Conservation (phyloP, 2,888 invertebrate genomes). For the Mactromeris polynyma region DNA sequence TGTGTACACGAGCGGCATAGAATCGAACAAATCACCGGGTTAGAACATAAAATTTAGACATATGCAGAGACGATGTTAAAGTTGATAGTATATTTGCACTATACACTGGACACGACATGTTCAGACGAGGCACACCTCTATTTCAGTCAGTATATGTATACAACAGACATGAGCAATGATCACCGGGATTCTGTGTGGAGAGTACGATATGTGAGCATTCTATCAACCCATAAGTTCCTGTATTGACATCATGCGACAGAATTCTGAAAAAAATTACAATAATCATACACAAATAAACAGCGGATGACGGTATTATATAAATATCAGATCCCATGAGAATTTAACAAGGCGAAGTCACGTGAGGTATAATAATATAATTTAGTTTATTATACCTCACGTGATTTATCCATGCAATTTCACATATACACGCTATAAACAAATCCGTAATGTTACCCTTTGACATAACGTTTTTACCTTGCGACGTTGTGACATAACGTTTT, state of each 20-base stretch:
- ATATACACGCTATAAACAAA: too few relatives aligned
- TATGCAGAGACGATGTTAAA: background rate
- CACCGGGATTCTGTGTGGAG: background rate
- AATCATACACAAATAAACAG: too few relatives aligned
- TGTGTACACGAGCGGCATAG: background rate
- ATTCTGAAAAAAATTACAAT: slow-evolving; percentile 4
- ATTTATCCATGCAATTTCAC: too few relatives aligned
- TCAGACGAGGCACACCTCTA: background rate
- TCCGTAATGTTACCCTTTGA: too few relatives aligned
- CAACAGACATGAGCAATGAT: background rate
- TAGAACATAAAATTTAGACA: background rate
- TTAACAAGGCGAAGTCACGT: too few relatives aligned
- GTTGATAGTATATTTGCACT: background rate
- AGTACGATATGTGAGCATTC: background rate
- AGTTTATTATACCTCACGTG: too few relatives aligned
- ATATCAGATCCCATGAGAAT: too few relatives aligned
- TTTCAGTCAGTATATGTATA: background rate
- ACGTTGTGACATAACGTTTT: too few relatives aligned
- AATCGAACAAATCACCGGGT: background rate
- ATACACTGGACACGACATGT: background rate
- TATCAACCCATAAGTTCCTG: slow-evolving; percentile 8
- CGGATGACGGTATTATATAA: too few relatives aligned
- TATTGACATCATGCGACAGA: slow-evolving; percentile 15
- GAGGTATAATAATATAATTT: too few relatives aligned
- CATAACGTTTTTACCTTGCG: too few relatives aligned